A percentile compares a stretch with the other conserved stretches of the same genome.
Conservation (phyloP, 2,888 invertebrate genomes). For the Leucophora obtusa region DNA sequence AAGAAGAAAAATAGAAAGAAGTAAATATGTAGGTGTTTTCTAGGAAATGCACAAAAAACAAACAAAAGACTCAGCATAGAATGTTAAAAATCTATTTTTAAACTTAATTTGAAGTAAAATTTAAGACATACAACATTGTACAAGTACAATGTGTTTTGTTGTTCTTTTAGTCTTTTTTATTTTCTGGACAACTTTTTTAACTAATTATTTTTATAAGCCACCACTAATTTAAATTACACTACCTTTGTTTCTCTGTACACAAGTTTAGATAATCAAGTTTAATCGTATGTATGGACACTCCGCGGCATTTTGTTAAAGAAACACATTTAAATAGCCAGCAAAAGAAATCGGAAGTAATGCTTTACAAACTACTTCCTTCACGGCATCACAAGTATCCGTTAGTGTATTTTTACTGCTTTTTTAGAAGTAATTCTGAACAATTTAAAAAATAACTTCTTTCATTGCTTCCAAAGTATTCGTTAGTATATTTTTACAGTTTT, state of each 20-base stretch:
- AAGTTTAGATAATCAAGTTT: background rate
- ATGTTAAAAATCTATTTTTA: background rate
- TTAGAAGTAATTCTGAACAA: no score
- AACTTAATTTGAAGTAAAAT: background rate
- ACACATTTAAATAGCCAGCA: no score
- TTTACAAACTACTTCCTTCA: no score
- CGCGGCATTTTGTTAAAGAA: background rate
- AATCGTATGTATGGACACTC: background rate
- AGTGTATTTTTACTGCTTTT: no score
- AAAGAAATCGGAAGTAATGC: no score
- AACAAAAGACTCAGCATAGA: background rate
- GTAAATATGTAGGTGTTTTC: slow-evolving; percentile 40
- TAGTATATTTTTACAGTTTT: no score
- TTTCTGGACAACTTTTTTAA: background rate
- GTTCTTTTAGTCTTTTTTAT: background rate
- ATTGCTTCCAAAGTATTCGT: no score
- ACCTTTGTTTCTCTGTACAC: background rate
- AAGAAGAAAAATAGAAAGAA: slow-evolving; percentile 18
- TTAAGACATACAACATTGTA: background rate
- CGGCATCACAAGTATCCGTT: no score
- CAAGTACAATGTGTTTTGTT: background rate
- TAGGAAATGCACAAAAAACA: slow-evolving; percentile 1
- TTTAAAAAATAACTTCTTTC: no score
- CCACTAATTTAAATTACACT: slow-evolving; percentile 6
- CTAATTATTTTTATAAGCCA: slow-evolving; percentile 21